Evolutionary conservation across 1,140 invertebrate species (phyloP), one percentile per base, ranked within the genome.

Genomic region (Anastrepha ludens): DNA sequence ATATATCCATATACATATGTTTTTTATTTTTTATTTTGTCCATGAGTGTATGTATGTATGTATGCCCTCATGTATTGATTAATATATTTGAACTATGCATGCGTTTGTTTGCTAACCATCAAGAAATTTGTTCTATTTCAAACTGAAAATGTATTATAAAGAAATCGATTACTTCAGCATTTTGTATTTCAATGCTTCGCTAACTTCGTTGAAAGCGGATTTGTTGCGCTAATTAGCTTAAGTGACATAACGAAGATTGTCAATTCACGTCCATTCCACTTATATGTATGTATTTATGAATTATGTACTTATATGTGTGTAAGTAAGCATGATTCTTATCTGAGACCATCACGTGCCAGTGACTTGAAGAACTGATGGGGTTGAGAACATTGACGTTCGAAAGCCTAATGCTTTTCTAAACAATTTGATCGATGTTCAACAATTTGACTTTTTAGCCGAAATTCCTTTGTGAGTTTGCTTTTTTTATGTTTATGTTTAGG

Each of bases 151-250:
- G 15, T 55, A 44, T 58, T 55, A 50, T 29, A 81, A n/a, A 81
- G 74, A 81, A 81, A 81, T 81, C 74, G 74, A 81, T 81, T 81
- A 81, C 74, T 58, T 81, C 3, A n/a, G 74, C 7, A 81, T 81
- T 50, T 50, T n/a, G 47, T 41, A 81, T 55, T 81, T 81, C 0
- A 29, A 13, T 81, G 50, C 47, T 81, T n/a, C 41, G 41, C 4
- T 74, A 29, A 29, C 3, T 81, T 81, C n/a, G 47, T n/a, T 55
- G 74, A 81, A 81, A 81, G 74, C 3, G 67, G 41, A 81, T 81
- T 81, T 20, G 11, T 29, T 47, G 47, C 74, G 74, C 47, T 81
- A 81, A 81, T 81, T 81, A 81, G 74, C 74, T 81, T 81, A 81
- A 81, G 44, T 47, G 44, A 47, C 70, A 74, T 41, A 74, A 17